phyloP scores from a whole-genome alignment of 2,113 vertebrate species.

The Micromys minutus region DNA sequence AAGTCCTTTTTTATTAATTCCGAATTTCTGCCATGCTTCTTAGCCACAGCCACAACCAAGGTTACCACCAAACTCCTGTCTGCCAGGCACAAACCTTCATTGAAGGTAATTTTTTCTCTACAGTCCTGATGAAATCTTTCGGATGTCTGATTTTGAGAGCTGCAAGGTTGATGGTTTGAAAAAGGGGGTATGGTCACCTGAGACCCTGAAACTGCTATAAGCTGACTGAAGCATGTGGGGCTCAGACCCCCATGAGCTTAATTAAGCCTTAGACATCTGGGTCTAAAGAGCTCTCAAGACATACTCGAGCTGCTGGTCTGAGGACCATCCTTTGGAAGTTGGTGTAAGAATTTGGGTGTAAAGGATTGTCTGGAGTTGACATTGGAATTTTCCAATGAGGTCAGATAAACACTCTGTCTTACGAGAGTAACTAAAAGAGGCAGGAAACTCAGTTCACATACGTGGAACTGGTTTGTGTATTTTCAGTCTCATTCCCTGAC shows the following conservation, averaged over 20 bases:
- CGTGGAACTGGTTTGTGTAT: background rate
- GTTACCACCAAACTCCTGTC: no score
- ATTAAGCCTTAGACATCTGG: no score
- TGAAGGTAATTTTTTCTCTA: background rate
- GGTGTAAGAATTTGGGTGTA: no score
- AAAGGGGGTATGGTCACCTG: no score
- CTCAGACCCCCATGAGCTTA: no score
- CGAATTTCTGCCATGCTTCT: background rate
- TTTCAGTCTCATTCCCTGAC: background rate
- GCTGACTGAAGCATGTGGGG: rapidly evolving
- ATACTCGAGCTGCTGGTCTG: rapidly evolving
- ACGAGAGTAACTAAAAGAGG: background rate
- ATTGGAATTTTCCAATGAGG: background rate
- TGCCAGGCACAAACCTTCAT: background rate
- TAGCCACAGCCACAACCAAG: background rate
- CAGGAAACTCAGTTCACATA: background rate
- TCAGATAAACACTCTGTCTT: background rate
- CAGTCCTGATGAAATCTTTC: background rate
- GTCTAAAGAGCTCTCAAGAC: background rate
- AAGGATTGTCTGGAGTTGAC: background rate
- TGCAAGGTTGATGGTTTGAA: background rate
- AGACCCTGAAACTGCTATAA: background rate
- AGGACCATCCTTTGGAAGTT: background rate
- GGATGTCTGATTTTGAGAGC: background rate
- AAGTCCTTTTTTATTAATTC: background rate